These are phyloP conservation scores for Drepana arcuata DNA, from an alignment of 1,140 invertebrate genomes.

Conservation along the genomic window DNA sequence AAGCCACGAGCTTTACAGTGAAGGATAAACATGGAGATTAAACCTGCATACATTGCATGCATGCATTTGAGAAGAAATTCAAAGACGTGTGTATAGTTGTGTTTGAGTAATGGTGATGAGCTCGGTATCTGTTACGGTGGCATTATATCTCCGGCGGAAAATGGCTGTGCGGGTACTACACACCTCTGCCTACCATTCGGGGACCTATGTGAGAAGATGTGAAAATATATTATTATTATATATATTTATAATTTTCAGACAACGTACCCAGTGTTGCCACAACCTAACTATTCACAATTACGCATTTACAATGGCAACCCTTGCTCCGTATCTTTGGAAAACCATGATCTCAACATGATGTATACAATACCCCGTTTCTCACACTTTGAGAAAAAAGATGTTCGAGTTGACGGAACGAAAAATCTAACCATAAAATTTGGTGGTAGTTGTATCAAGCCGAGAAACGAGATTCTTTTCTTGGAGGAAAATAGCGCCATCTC, in stretches of 20 bases:
- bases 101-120: too few relatives aligned
- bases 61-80: too few relatives aligned
- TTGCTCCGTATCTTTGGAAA: conserved; percentile 34
- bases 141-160: too few relatives aligned
- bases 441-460: conserved; percentile 29
- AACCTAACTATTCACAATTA: conserved; percentile 74
- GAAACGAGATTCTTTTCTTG: conserved; percentile 23
- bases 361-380: conserved; percentile 35
- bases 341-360: conserved; percentile 23
- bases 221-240: too few relatives aligned
- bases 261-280: conserved; percentile 78
- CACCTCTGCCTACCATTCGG: too few relatives aligned
- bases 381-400: conserved; percentile 27
- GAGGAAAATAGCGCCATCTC: conserved; percentile 39
- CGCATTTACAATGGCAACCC: conserved; percentile 79
- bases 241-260: conserved; percentile 71
- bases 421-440: conserved; percentile 25
- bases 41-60: too few relatives aligned
- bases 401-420: conserved; percentile 16
- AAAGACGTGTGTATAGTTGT: too few relatives aligned
- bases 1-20: too few relatives aligned
- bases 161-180: too few relatives aligned
- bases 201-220: too few relatives aligned
- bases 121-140: too few relatives aligned
- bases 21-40: too few relatives aligned